Evolutionary conservation across 2,113 vertebrate genomes (phyloP).

Genomic region (Anolis sagrei): DNA sequence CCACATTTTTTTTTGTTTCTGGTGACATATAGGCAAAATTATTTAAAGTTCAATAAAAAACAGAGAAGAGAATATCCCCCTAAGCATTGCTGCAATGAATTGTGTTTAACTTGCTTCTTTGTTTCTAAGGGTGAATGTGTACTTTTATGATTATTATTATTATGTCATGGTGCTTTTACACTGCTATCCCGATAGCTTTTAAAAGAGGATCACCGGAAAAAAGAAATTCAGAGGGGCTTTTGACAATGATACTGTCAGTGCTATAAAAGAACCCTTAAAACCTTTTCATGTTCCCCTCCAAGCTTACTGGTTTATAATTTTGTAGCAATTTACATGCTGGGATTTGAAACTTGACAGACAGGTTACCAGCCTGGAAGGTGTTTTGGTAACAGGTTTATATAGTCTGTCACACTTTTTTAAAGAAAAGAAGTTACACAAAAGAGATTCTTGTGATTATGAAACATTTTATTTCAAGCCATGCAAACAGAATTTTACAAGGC

Average conservation of each 20-base stretch:
- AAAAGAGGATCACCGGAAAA: slow-evolving; percentile 45
- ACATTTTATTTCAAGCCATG: slow-evolving; percentile 43
- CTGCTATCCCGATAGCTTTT: slow-evolving; percentile 42
- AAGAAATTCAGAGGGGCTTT: slow-evolving; percentile 56
- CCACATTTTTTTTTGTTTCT: neutral
- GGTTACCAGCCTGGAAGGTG: slow-evolving; percentile 47
- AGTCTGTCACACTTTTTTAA: slow-evolving; percentile 37
- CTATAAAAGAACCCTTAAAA: slow-evolving; percentile 56
- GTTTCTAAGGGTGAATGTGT: slow-evolving; percentile 44
- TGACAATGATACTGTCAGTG: slow-evolving; percentile 49
- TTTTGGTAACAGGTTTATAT: slow-evolving; percentile 53
- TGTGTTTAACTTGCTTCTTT: slow-evolving; percentile 59
- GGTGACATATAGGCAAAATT: neutral
- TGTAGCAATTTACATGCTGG: slow-evolving; percentile 44
- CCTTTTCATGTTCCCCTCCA: slow-evolving; percentile 57
- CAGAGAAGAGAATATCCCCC: neutral
- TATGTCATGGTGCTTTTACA: slow-evolving; percentile 46
- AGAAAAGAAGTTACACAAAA: neutral
- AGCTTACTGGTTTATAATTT: slow-evolving; percentile 63
- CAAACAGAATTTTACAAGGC: slow-evolving; percentile 37
- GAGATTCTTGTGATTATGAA: slow-evolving; percentile 49
- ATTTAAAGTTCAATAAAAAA: neutral
- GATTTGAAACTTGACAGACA: slow-evolving; percentile 50
- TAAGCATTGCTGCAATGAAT: slow-evolving; percentile 53
- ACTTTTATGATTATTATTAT: slow-evolving; percentile 34